These are phyloP conservation scores for Didymodactylos carnosus DNA, from an alignment of 2,888 invertebrate genomes.

Conservation along the genomic window DNA sequence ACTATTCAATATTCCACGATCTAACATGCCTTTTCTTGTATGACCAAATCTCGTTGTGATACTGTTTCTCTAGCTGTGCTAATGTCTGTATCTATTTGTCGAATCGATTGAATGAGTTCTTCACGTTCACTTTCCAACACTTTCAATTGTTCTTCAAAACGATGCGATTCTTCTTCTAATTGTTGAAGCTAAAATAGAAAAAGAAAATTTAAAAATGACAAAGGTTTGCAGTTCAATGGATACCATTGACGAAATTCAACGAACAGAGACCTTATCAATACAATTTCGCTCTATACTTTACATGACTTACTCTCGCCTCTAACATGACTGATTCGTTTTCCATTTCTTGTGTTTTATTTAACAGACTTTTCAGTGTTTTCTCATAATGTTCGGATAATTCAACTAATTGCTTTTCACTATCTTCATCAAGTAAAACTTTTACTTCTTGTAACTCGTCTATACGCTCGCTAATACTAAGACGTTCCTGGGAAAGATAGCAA, in stretches of 20 bases:
- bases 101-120: background rate
- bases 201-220: background rate
- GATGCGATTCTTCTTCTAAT: background rate
- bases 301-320: background rate
- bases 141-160: background rate
- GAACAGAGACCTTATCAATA: too few species aligned
- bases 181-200: background rate
- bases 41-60: background rate
- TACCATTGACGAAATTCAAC: too few species aligned
- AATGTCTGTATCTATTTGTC: background rate
- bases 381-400: background rate
- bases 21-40: background rate
- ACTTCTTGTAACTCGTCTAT: background rate
- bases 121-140: background rate
- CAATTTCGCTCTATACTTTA: too few species aligned
- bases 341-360: background rate
- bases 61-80: background rate
- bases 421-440: background rate
- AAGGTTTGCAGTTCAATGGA: background rate
- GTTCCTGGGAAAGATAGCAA: background rate
- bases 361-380: background rate
- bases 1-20: too few species aligned
- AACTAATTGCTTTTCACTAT: background rate
- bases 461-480: background rate
- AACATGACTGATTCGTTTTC: background rate